Evolutionary conservation across 2,888 invertebrate species (phyloP), one percentile per base, ranked within the genome.

Genomic region (Idaea biselata): DNA sequence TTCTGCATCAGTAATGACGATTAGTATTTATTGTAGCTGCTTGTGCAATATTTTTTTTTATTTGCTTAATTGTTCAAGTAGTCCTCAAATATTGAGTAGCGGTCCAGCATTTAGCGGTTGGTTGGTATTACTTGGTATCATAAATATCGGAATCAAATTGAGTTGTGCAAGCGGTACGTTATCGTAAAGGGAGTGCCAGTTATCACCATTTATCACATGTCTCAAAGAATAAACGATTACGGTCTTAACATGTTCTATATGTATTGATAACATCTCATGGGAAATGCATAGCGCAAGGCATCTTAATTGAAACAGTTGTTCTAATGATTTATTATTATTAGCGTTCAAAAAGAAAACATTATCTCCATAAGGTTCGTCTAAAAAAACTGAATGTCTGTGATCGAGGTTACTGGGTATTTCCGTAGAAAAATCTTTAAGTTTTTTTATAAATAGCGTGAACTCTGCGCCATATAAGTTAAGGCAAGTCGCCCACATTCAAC

Each of bases 361-460:
- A 56, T 60, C 63, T 65, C 63, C 44, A 44, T 66, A 60, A 64
- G 62, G 32, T 65, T 55, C 63, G 64, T 65, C 14, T 18, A 57
- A 16, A 18, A 55, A 44, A 44, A 8, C 44, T 14, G 11, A 44
- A 44, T 44, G 44, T 44, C 44, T 44, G 16, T 11, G 7, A 44
- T 58, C n/a, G 32, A 44, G 66, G 72, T 72, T 65, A 72, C 68
- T 66, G 66, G 67, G 68, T 68, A 68, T 68, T 70, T 64, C 62
- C 64, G 62, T 60, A 56, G 56, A 63, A 65, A 64, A 67, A 66
- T 65, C 58, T 66, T 65, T 62, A 66, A 58, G 54, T 63, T 56
- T 63, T 60, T 61, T 59, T 60, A 60, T 57, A 66, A 63, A 65
- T 67, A 63, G 56, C 55, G 63, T 65, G 55, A 59, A 60, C 63